Conservation (phyloP, 1,140 invertebrate species). For the Saccostrea glomerata region DNA sequence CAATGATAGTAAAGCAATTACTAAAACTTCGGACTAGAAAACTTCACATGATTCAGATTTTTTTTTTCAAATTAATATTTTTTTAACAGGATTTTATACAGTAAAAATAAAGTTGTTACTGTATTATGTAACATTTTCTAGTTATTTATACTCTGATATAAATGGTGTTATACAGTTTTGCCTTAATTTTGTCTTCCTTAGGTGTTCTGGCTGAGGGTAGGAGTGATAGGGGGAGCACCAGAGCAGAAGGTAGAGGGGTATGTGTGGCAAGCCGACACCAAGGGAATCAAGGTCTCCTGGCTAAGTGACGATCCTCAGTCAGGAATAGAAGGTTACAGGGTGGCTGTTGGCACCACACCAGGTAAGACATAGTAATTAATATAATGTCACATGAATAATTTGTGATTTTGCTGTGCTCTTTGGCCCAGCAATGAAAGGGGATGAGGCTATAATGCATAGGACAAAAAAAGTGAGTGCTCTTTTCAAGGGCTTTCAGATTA, state of each 20-base stretch:
- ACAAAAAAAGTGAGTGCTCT: too few species aligned
- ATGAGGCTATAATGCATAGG: too few species aligned
- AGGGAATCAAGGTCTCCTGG: constrained; percentile 64
- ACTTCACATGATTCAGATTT: too few species aligned
- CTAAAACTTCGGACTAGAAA: too few species aligned
- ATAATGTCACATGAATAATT: neutral
- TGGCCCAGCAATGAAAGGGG: too few species aligned
- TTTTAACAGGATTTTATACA: too few species aligned
- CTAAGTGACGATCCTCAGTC: constrained; percentile 60
- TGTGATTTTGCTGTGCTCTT: neutral
- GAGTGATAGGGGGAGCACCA: constrained; percentile 52
- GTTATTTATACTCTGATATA: neutral
- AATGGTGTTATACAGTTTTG: neutral
- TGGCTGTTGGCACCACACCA: constrained; percentile 63
- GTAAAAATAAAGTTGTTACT: neutral
- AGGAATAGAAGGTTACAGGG: constrained; percentile 57
- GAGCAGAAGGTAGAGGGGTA: constrained; percentile 62
- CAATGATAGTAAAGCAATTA: too few species aligned
- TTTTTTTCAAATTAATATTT: too few species aligned
- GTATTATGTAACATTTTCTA: neutral
- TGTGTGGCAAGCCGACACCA: constrained; percentile 59
- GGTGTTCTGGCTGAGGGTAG: constrained; percentile 56
- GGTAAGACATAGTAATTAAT: constrained; percentile 41
- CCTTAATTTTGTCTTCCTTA: neutral
- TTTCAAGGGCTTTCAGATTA: too few species aligned